These are phyloP conservation scores for Drosophila neotestacea DNA, from an alignment of 2,888 invertebrate genomes.

Conservation along the genomic window DNA sequence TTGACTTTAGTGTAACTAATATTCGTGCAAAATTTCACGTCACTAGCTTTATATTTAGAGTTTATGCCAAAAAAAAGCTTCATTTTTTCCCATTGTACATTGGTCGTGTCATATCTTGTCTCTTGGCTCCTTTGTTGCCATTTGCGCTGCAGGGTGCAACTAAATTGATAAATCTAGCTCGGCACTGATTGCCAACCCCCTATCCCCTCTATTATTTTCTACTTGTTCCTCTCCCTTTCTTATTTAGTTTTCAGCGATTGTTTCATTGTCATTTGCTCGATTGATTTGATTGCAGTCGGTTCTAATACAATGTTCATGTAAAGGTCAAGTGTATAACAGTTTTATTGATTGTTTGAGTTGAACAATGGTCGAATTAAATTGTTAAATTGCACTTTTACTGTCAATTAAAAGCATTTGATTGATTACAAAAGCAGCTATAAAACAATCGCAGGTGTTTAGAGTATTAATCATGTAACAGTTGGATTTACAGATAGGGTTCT, in stretches of 20 bases:
- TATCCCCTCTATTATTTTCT: background rate
- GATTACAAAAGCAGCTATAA: too few relatives aligned
- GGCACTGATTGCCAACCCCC: conserved; percentile 24
- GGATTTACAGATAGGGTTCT: background rate
- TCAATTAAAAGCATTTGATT: background rate
- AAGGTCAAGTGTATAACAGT: conserved; percentile 35
- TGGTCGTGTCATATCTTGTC: conserved; percentile 65
- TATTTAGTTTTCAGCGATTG: conserved; percentile 28
- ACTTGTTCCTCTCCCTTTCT: background rate
- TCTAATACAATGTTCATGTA: conserved; percentile 18
- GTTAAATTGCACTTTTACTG: background rate
- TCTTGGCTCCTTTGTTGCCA: conserved; percentile 64
- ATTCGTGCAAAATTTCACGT: too few relatives aligned
- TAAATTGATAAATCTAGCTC: conserved; percentile 76
- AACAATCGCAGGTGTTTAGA: too few relatives aligned
- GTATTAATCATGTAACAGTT: too few relatives aligned
- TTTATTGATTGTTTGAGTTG: background rate
- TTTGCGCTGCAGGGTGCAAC: conserved; percentile 66
- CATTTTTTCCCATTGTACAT: too few relatives aligned
- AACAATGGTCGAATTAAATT: conserved; percentile 5
- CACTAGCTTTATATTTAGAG: too few relatives aligned
- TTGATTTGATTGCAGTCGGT: conserved; percentile 26
- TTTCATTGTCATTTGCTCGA: conserved; percentile 30
- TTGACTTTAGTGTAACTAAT: too few relatives aligned
- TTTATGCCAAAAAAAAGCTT: too few relatives aligned